A percentile compares a stretch with the other conserved stretches of the same genome.
Evolutionary conservation across 2,888 invertebrate genomes (phyloP).

Genomic region (Embidobia sp.): DNA sequence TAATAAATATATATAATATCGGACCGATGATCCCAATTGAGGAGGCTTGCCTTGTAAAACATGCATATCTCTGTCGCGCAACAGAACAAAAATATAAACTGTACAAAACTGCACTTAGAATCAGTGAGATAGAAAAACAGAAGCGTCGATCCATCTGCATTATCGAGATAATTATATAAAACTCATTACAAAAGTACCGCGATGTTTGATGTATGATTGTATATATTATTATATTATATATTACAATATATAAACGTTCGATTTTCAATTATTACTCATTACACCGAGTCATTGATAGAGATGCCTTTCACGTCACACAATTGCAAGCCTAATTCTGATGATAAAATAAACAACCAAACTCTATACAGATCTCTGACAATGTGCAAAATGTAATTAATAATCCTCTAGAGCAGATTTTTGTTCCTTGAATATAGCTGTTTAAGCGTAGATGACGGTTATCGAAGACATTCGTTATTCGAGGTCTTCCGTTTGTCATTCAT

Average conservation of each 20-base stretch:
- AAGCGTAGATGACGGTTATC: conserved; percentile 33
- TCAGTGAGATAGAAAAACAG: conserved; percentile 31
- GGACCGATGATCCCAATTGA: conserved; percentile 52
- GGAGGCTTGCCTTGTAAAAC: conserved; percentile 65
- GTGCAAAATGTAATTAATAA: conserved; percentile 55
- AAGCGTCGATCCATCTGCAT: conserved; percentile 52
- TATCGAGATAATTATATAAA: conserved; percentile 26
- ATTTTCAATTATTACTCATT: conserved; percentile 54
- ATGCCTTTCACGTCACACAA: conserved; percentile 58
- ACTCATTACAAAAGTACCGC: conserved; percentile 24
- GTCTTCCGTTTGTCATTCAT: conserved; percentile 58
- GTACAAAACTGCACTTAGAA: conserved; percentile 61
- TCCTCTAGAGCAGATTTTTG: conserved; percentile 44
- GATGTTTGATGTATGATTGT: conserved; percentile 55
- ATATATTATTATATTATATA: conserved; percentile 32
- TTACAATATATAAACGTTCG: conserved; percentile 56
- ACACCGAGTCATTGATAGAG: conserved; percentile 47
- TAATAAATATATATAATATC: conserved; percentile 32
- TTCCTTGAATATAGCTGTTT: conserved; percentile 47
- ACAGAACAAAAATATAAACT: conserved; percentile 54
- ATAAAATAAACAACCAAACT: conserved; percentile 28
- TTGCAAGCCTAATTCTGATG: conserved; percentile 53
- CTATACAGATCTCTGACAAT: conserved; percentile 50
- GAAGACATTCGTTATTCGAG: conserved; percentile 58
- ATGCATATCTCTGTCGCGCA: conserved; percentile 67